Conservation (phyloP, 64 coral and sea anemone genomes). For the Montipora sp. region DNA sequence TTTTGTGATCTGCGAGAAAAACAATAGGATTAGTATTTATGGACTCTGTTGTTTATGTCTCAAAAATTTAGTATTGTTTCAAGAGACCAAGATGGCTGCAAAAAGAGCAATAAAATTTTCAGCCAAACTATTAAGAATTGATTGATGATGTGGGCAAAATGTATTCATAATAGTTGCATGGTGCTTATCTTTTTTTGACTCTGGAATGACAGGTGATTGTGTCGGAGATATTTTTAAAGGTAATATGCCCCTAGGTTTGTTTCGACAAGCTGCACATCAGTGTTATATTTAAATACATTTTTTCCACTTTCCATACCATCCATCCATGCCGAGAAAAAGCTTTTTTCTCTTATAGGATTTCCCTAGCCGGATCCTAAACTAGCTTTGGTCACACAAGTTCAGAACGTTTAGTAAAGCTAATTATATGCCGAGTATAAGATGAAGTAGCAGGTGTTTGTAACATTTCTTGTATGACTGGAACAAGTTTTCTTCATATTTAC, state of each 20-base stretch:
- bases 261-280: not conserved
- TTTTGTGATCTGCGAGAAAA: not conserved
- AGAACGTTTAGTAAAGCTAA: not conserved
- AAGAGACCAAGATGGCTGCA: not conserved
- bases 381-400: not conserved
- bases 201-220: constrained; percentile 14
- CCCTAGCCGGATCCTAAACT: too few relatives aligned
- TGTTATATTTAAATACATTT: not conserved
- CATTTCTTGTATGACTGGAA: not conserved
- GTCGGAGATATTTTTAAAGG: not conserved
- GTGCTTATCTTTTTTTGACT: not conserved
- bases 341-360: too few relatives aligned
- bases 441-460: not conserved
- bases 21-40: not conserved
- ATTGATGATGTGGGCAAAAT: not conserved
- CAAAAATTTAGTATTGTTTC: not conserved
- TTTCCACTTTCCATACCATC: too few relatives aligned
- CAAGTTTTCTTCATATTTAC: not conserved
- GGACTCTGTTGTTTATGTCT: not conserved
- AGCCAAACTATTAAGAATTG: not conserved
- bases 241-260: not conserved
- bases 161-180: not conserved
- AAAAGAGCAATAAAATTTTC: not conserved
- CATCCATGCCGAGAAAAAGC: too few relatives aligned
- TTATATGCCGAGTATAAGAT: not conserved